phyloP scores from a whole-genome alignment of 2,888 invertebrate species.

The Apomyelois bistriatella region DNA sequence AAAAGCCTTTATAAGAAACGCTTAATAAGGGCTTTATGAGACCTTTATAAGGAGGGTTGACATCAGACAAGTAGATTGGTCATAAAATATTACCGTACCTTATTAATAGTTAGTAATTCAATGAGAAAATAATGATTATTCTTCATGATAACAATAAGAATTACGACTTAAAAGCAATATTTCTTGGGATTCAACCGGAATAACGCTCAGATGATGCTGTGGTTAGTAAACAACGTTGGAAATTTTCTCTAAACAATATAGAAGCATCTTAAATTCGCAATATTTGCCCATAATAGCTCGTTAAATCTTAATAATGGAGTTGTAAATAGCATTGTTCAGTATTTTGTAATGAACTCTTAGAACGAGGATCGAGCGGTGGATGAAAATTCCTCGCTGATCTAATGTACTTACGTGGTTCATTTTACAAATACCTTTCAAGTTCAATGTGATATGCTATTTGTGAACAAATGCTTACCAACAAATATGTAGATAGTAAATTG shows the following conservation, averaged over 20 bases:
- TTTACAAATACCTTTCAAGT: conserved; percentile 29
- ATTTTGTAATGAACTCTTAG: conserved; percentile 16
- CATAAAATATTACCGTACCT: too few species aligned
- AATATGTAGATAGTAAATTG: neutral
- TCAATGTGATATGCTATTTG: too few species aligned
- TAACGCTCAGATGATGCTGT: neutral
- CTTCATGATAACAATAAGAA: too few species aligned
- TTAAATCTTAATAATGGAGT: conserved; percentile 9
- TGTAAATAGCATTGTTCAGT: conserved; percentile 12
- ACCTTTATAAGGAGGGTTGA: too few species aligned
- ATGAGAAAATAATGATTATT: too few species aligned
- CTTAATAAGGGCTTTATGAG: too few species aligned
- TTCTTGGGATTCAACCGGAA: too few species aligned
- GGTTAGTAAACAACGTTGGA: neutral
- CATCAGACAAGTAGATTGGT: too few species aligned
- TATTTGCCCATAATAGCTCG: neutral
- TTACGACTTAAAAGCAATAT: too few species aligned
- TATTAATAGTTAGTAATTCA: too few species aligned
- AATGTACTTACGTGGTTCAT: conserved; percentile 26
- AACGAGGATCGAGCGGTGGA: conserved; percentile 28
- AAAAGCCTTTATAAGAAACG: too few species aligned
- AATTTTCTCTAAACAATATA: neutral
- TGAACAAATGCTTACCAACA: conserved; percentile 42
- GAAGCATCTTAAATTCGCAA: neutral
- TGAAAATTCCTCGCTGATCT: conserved; percentile 35